phyloP scores from a whole-genome alignment of 2,113 vertebrate species.

The Notothenia coriiceps region DNA sequence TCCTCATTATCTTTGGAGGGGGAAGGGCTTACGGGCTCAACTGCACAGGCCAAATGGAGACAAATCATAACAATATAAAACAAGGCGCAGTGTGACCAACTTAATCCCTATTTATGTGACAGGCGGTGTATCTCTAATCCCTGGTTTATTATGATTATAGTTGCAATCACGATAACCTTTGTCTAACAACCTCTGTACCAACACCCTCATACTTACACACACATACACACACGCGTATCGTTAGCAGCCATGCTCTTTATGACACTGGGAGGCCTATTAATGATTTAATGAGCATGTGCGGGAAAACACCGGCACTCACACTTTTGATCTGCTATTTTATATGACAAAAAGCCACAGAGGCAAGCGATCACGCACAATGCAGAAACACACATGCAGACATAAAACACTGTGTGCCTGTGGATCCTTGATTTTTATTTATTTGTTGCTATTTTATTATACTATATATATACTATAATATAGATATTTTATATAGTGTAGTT shows the following conservation, averaged over 20 bases:
- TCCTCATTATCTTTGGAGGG: constrained; percentile 75
- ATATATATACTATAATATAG: too few relatives aligned
- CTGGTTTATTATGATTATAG: constrained; percentile 70
- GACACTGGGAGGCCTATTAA: constrained; percentile 45
- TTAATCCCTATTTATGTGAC: constrained; percentile 77
- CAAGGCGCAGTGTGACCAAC: constrained; percentile 66
- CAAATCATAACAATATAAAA: constrained; percentile 77
- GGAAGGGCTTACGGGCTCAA: constrained; percentile 73
- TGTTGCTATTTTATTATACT: too few relatives aligned
- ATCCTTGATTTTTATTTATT: too few relatives aligned
- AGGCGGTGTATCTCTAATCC: constrained; percentile 72
- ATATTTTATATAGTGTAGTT: too few relatives aligned
- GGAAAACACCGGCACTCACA: constrained; percentile 10
- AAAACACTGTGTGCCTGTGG: too few relatives aligned
- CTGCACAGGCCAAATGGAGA: constrained; percentile 77
- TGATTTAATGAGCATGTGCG: constrained; percentile 58
- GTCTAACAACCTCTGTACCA: constrained; percentile 41
- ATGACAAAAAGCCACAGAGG: too few relatives aligned
- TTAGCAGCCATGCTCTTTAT: constrained; percentile 33
- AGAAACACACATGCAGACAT: constrained; percentile 11
- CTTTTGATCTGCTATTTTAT: too few relatives aligned
- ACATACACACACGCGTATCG: constrained; percentile 7
- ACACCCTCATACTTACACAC: constrained; percentile 30
- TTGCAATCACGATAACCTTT: constrained; percentile 64
- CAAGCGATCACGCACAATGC: not conserved